These are phyloP conservation scores for Elgaria multicarinata DNA, from an alignment of 2,113 vertebrate species.

Conservation along the genomic window DNA sequence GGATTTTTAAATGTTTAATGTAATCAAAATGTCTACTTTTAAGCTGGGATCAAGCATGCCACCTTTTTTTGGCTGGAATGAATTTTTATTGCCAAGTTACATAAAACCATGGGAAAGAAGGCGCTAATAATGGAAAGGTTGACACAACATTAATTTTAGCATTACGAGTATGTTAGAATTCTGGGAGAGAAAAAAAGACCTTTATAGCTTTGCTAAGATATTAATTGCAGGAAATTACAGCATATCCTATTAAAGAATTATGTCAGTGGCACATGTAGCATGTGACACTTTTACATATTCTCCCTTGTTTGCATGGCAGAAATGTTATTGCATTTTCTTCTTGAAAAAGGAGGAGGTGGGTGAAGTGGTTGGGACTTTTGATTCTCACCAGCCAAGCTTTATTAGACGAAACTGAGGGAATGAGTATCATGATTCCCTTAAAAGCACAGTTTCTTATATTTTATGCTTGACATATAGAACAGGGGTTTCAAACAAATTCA, in stretches of 20 bases:
- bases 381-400: slow-evolving; percentile 22
- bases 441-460: neutral
- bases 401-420: no score
- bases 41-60: slow-evolving; percentile 51
- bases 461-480: neutral
- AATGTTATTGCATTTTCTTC: slow-evolving; percentile 67
- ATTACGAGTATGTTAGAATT: slow-evolving; percentile 77
- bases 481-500: neutral
- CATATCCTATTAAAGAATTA: slow-evolving; percentile 81
- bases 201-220: slow-evolving; percentile 75
- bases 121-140: slow-evolving; percentile 78
- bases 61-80: slow-evolving; percentile 58
- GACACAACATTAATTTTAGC: slow-evolving; percentile 79
- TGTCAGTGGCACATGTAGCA: slow-evolving; percentile 74
- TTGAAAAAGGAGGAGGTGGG: slow-evolving; percentile 51
- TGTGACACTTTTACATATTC: slow-evolving; percentile 75
- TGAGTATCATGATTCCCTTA: neutral
- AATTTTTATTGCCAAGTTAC: slow-evolving; percentile 68
- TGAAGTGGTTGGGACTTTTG: slow-evolving; percentile 61
- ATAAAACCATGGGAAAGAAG: slow-evolving; percentile 67
- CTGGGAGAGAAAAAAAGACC: slow-evolving; percentile 60
- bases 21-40: slow-evolving; percentile 54
- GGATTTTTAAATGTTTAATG: slow-evolving; percentile 39
- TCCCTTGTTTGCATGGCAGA: slow-evolving; percentile 68
- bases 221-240: slow-evolving; percentile 85